Percentiles rank a stretch among this genome's conserved stretches.
phyloP scores from a whole-genome alignment of 2,797 vertebrate genomes.

The Hippocampus kuda region DNA sequence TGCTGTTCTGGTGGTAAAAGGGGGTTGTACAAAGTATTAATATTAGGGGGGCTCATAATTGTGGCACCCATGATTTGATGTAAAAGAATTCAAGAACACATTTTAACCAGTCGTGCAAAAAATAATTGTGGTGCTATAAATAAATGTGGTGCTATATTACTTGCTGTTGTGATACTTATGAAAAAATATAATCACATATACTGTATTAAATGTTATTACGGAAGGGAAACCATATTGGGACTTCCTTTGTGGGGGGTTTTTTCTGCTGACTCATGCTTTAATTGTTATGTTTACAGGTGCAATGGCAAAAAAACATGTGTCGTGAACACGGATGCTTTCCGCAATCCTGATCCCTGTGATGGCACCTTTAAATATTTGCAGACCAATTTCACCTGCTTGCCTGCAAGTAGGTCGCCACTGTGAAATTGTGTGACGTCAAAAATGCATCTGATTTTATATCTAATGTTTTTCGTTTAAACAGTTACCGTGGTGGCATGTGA shows the following conservation, averaged over 20 bases:
- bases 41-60: too few relatives aligned
- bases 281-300: slow-evolving; percentile 35
- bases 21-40: too few relatives aligned
- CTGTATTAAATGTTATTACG: too few relatives aligned
- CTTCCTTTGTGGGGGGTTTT: not conserved
- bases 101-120: too few relatives aligned
- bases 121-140: too few relatives aligned
- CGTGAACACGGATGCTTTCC: not conserved
- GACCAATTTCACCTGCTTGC: slow-evolving; percentile 42
- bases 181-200: too few relatives aligned
- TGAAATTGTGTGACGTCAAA: not conserved
- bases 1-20: too few relatives aligned
- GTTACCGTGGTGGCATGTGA: slow-evolving; percentile 26
- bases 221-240: not conserved
- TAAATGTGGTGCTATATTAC: too few relatives aligned
- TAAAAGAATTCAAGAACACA: too few relatives aligned
- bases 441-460: not conserved
- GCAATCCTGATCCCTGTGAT: slow-evolving; percentile 13
- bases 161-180: too few relatives aligned
- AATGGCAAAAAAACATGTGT: slow-evolving; percentile 41
- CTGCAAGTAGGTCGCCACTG: slow-evolving; percentile 35
- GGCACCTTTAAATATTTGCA: slow-evolving; percentile 47
- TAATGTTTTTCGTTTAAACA: slow-evolving; percentile 17
- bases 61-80: too few relatives aligned
- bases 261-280: not conserved